A percentile compares a stretch with the other conserved stretches of the same genome.
These are phyloP conservation scores for Calyptomena viridis DNA, from an alignment of 2,113 vertebrate species.

Conservation along the genomic window DNA sequence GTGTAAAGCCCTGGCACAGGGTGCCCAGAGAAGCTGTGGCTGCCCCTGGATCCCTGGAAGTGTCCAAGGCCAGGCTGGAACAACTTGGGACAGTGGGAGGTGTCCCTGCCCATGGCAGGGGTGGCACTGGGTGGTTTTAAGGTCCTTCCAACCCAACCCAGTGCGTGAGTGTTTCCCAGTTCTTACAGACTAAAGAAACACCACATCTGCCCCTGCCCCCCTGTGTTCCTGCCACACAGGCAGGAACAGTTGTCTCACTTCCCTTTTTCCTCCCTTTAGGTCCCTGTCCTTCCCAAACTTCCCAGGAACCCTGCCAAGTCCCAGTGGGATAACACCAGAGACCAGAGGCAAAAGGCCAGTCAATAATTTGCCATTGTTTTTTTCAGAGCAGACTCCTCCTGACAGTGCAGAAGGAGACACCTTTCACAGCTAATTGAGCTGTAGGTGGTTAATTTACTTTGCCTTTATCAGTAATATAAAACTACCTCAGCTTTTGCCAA, in stretches of 20 bases:
- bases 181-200: rapidly evolving
- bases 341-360: not conserved
- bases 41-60: not conserved
- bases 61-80: not conserved
- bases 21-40: not conserved
- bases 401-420: not conserved
- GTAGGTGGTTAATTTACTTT: not conserved
- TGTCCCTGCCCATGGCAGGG: not conserved
- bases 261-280: not conserved
- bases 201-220: rapidly evolving
- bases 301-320: not conserved
- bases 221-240: not conserved
- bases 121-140: not conserved
- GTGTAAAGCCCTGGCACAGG: not conserved
- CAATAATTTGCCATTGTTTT: not conserved
- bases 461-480: not conserved
- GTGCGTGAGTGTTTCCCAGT: rapidly evolving
- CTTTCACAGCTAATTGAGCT: not conserved
- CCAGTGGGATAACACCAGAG: not conserved
- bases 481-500: not conserved
- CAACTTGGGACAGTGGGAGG: not conserved
- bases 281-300: not conserved
- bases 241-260: rapidly evolving
- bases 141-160: not conserved
- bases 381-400: not conserved